These are phyloP conservation scores for Anguilla pacifica DNA, from an alignment of 2,797 vertebrate genomes.

Conservation along the genomic window DNA sequence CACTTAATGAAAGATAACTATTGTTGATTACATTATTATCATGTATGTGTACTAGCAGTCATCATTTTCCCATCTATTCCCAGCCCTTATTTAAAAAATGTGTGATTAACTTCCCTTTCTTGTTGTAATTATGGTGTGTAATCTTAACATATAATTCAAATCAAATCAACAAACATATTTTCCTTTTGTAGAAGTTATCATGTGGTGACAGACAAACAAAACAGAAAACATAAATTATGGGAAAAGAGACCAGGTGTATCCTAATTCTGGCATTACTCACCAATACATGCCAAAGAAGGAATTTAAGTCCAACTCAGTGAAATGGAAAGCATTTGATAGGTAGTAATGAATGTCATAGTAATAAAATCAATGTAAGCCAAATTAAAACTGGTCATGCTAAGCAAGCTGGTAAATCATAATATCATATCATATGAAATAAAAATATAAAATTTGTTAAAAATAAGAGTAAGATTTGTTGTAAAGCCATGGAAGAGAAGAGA, in stretches of 20 bases:
- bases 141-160: no score
- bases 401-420: background rate
- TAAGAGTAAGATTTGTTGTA: background rate
- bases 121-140: background rate
- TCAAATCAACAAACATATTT: background rate
- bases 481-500: background rate
- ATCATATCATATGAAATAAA: background rate
- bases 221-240: background rate
- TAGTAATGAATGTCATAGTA: background rate
- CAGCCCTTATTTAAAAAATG: background rate
- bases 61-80: background rate
- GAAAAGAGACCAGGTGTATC: background rate
- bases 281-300: background rate
- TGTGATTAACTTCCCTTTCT: background rate
- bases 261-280: background rate
- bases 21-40: background rate
- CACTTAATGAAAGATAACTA: background rate
- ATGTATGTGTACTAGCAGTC: background rate
- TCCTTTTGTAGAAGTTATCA: background rate
- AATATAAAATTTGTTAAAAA: background rate
- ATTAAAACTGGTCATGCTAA: background rate
- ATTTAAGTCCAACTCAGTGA: background rate
- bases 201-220: background rate
- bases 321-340: background rate
- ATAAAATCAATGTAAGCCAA: background rate